Evolutionary conservation across 1,140 invertebrate genomes (phyloP).

Genomic region (Tetramorium alpestre): DNA sequence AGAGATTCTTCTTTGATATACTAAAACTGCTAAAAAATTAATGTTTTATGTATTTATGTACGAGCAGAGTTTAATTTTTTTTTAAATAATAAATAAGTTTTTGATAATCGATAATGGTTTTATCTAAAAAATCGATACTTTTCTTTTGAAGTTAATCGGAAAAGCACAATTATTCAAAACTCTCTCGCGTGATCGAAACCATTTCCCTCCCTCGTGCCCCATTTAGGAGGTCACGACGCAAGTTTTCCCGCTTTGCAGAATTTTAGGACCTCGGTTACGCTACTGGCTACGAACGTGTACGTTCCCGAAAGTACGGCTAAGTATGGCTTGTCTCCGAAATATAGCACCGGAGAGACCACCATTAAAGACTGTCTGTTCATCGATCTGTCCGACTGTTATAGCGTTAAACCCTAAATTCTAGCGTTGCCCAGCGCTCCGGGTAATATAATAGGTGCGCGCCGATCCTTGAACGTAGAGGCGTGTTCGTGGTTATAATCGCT

Average conservation of each 20-base stretch:
- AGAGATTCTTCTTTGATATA: background rate
- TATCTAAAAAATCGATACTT: background rate
- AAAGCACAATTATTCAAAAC: background rate
- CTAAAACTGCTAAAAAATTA: background rate
- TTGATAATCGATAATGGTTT: background rate
- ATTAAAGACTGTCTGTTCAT: conserved; percentile 74
- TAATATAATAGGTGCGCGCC: conserved; percentile 72
- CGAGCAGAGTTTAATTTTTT: no score
- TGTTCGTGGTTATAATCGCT: conserved; percentile 72
- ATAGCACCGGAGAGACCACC: conserved; percentile 62
- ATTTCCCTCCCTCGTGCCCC: background rate
- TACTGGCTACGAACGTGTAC: conserved; percentile 4
- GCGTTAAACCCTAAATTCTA: conserved; percentile 78
- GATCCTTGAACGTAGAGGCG: conserved; percentile 66
- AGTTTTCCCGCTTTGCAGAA: background rate
- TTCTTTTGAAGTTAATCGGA: background rate
- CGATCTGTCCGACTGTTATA: conserved; percentile 77
- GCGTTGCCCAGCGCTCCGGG: conserved; percentile 65
- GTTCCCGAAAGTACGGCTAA: conserved; percentile 28
- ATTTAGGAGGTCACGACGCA: background rate
- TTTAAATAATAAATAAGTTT: no score
- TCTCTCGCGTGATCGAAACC: background rate
- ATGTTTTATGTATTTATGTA: background rate
- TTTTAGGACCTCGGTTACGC: conserved; percentile 16
- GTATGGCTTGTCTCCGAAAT: conserved; percentile 68